These are phyloP conservation scores for Python bivittatus DNA, from an alignment of 2,113 vertebrate genomes.

Conservation along the genomic window DNA sequence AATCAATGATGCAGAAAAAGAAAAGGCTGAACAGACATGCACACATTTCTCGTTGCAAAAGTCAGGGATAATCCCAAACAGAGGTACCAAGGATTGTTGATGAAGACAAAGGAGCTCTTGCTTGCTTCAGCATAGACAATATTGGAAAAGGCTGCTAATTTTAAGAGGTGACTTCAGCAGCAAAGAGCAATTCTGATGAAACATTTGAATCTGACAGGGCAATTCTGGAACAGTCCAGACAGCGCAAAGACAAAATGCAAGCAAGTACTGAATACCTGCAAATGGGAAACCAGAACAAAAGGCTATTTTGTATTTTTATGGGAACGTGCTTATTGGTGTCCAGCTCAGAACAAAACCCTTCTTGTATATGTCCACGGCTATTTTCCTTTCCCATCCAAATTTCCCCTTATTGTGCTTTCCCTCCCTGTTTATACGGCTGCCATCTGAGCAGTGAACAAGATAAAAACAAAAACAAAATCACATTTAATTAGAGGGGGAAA, in stretches of 20 bases:
- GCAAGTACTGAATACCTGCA: neutral
- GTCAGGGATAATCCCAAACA: constrained; percentile 42
- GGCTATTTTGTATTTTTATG: neutral
- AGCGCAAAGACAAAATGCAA: neutral
- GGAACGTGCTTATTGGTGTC: neutral
- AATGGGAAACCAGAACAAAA: neutral
- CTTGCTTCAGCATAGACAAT: neutral
- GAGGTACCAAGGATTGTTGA: neutral
- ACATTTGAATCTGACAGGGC: neutral
- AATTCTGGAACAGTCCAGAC: no score
- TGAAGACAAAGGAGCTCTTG: neutral
- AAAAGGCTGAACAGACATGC: no score
- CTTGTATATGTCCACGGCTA: no score
- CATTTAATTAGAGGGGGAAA: no score
- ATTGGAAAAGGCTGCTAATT: neutral
- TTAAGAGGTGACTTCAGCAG: neutral
- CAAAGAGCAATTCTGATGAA: neutral
- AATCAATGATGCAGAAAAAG: constrained; percentile 31
- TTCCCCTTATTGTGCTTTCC: no score
- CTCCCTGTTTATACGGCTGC: no score
- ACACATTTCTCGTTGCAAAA: constrained; percentile 41
- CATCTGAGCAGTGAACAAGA: no score
- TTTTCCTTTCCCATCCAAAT: no score
- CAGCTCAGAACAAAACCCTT: neutral
- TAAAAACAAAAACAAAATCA: no score